A percentile compares a stretch with the other conserved stretches of the same genome.
These are phyloP conservation scores for Liopterus haemorrhoidalis DNA, from an alignment of 2,888 invertebrate species.

Conservation along the genomic window DNA sequence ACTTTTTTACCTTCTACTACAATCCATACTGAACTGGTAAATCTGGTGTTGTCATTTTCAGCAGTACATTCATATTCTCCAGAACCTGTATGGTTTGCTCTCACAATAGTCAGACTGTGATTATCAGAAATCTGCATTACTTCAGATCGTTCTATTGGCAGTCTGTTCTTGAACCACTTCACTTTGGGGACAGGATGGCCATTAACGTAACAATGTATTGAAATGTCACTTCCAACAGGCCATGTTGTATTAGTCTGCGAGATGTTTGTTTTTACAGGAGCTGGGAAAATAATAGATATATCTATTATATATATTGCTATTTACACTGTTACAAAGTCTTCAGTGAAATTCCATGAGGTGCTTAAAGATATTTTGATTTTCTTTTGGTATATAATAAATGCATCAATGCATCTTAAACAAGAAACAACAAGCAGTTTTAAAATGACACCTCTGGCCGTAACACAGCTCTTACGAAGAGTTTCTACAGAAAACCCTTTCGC, in stretches of 20 bases:
- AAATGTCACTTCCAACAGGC: slow-evolving; percentile 62
- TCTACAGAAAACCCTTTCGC: no score
- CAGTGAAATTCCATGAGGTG: no score
- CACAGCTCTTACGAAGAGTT: no score
- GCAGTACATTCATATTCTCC: slow-evolving; percentile 82
- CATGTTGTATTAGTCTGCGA: slow-evolving; percentile 52
- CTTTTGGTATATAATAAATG: no score
- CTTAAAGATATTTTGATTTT: no score
- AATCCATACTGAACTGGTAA: slow-evolving; percentile 60
- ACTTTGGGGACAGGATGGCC: slow-evolving; percentile 73
- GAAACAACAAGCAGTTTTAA: no score
- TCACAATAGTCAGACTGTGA: slow-evolving; percentile 62
- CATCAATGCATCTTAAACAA: no score
- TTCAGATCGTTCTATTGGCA: slow-evolving; percentile 50
- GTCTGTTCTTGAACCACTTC: slow-evolving; percentile 75
- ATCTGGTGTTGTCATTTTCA: slow-evolving; percentile 63
- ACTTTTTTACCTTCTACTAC: slow-evolving; percentile 72
- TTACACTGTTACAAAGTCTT: no score
- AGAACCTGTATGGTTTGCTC: slow-evolving; percentile 61
- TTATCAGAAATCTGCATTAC: slow-evolving; percentile 62
- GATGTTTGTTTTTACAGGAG: slow-evolving; percentile 62
- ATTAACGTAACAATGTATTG: slow-evolving; percentile 67
- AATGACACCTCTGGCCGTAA: no score
- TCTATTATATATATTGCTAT: no score
- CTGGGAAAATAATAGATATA: slow-evolving; percentile 47